phyloP scores from a whole-genome alignment of 64 coral and sea anemone species.

The Platygyra sinensis region DNA sequence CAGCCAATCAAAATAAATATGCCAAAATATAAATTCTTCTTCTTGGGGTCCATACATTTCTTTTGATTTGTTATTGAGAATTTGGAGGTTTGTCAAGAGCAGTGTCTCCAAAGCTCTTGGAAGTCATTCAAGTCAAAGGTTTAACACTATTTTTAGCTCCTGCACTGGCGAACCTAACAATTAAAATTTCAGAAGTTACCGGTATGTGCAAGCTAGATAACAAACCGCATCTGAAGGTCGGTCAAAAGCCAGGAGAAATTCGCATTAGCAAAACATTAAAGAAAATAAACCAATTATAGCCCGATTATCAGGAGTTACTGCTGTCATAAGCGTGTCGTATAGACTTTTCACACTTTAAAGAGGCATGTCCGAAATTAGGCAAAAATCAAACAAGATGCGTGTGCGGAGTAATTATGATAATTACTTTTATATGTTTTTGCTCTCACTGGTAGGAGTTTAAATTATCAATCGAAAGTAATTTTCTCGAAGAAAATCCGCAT shows the following conservation, averaged over 20 bases:
- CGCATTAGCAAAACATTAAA: not conserved
- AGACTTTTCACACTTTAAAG: not conserved
- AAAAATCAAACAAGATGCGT: not conserved
- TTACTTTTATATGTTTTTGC: not conserved
- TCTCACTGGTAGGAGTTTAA: not conserved
- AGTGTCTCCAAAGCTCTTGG: no score
- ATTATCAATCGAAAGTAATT: not conserved
- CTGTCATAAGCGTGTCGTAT: not conserved
- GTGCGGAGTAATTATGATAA: not conserved
- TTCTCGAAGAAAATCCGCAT: not conserved
- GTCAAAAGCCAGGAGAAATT: not conserved
- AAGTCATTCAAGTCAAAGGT: no score
- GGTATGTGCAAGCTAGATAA: no score
- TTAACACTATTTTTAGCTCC: no score
- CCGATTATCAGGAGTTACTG: not conserved
- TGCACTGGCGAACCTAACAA: no score
- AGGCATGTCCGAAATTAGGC: not conserved
- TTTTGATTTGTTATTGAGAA: no score
- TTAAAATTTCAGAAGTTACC: no score
- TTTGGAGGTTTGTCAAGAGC: no score
- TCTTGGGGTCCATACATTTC: no score
- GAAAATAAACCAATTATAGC: conserved; percentile 1
- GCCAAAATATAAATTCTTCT: no score
- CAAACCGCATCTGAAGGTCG: not conserved
- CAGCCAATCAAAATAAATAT: no score